Percentiles rank a stretch among this genome's conserved stretches.
phyloP scores from a whole-genome alignment of 2,113 vertebrate species.

The Bagarius yarrelli region DNA sequence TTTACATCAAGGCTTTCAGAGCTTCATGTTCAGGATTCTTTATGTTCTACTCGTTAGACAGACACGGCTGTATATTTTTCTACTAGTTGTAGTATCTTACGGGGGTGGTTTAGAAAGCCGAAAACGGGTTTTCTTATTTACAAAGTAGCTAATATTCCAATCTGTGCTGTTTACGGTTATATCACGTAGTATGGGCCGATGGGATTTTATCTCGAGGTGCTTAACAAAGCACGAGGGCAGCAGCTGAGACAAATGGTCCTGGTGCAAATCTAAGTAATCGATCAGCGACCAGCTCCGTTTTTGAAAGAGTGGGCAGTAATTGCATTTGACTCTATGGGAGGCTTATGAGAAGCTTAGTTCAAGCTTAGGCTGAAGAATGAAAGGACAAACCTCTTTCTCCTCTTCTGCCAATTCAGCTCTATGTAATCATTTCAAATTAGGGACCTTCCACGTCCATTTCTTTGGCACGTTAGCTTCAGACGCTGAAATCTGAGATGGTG shows the following conservation, averaged over 20 bases:
- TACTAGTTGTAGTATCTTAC: not conserved
- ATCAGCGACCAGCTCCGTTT: slow-evolving; percentile 62
- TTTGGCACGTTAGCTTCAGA: not conserved
- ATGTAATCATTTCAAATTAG: slow-evolving; percentile 13
- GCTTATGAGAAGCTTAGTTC: slow-evolving; percentile 59
- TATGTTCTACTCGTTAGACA: not conserved
- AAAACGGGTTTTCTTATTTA: not conserved
- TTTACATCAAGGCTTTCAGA: not conserved
- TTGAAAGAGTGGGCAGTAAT: slow-evolving; percentile 64
- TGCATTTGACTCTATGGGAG: slow-evolving; percentile 60
- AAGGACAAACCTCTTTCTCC: slow-evolving; percentile 29
- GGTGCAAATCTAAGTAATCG: slow-evolving; percentile 57
- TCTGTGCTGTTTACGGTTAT: not conserved
- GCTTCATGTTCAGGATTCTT: not conserved
- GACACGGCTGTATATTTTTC: not conserved
- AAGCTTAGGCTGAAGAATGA: slow-evolving; percentile 56
- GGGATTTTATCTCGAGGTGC: slow-evolving; percentile 52
- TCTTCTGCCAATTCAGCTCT: slow-evolving; percentile 17
- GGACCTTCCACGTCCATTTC: not conserved
- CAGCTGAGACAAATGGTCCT: slow-evolving; percentile 62
- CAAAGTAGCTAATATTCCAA: not conserved
- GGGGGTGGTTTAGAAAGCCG: no score
- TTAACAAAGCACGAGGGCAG: slow-evolving; percentile 53
- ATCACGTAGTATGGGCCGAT: not conserved
- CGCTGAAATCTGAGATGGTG: not conserved